These are phyloP conservation scores for Marronus borbonicus DNA, from an alignment of 2,888 invertebrate species.

Conservation along the genomic window DNA sequence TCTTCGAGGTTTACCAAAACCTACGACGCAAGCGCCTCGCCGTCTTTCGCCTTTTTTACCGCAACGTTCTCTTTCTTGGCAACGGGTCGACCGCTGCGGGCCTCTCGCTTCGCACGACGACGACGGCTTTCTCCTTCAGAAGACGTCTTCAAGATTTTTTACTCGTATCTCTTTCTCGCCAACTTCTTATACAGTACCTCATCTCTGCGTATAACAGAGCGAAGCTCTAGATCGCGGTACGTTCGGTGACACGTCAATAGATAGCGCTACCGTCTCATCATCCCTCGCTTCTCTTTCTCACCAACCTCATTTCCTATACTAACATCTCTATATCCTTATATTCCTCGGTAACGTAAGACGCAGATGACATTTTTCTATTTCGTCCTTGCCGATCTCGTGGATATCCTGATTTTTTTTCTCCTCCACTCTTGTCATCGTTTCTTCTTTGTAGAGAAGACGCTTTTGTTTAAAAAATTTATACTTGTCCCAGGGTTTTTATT, in stretches of 20 bases:
- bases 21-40: conserved; percentile 66
- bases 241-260: conserved; percentile 43
- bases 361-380: conserved; percentile 40
- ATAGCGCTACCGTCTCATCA: conserved; percentile 27
- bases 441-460: conserved; percentile 32
- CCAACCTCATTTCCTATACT: neutral
- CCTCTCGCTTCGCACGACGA: conserved; percentile 39
- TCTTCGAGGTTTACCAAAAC: conserved; percentile 72
- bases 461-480: conserved; percentile 48
- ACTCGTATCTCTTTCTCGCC: conserved; percentile 65
- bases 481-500: conserved; percentile 45
- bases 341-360: conserved; percentile 29
- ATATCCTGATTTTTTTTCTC: conserved; percentile 29
- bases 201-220: conserved; percentile 27
- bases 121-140: conserved; percentile 63
- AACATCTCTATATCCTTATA: conserved; percentile 56
- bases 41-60: conserved; percentile 51
- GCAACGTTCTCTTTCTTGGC: conserved; percentile 39
- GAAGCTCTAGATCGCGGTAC: conserved; percentile 28
- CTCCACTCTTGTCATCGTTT: conserved; percentile 15
- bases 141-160: conserved; percentile 58
- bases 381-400: neutral
- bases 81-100: conserved; percentile 30
- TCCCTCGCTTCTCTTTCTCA: neutral
- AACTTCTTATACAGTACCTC: conserved; percentile 60